Evolutionary conservation across 2,888 invertebrate species (phyloP).

Genomic region (Nysson spinosus): DNA sequence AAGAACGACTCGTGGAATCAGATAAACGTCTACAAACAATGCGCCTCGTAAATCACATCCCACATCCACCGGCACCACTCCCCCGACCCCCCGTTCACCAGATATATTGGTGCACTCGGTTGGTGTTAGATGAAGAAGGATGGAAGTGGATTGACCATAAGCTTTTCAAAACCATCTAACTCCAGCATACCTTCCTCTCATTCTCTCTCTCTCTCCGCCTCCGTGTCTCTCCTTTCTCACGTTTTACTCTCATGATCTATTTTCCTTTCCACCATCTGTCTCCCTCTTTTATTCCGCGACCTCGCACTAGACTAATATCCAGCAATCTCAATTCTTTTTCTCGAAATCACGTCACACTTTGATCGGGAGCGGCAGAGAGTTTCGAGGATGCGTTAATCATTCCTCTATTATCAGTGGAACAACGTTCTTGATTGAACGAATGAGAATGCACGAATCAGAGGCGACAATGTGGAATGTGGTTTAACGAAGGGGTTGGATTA

Average conservation of each 20-base stretch:
- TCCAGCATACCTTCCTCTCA: neutral
- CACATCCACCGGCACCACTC: no score
- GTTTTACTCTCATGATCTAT: no score
- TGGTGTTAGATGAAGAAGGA: slow-evolving; percentile 50
- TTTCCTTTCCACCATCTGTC: neutral
- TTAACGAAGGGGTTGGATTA: neutral
- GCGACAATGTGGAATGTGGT: slow-evolving; percentile 6
- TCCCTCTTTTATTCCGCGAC: slow-evolving; percentile 44
- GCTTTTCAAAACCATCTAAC: slow-evolving; percentile 43
- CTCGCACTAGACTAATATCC: no score
- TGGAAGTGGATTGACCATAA: slow-evolving; percentile 53
- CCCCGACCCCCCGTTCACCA: slow-evolving; percentile 14
- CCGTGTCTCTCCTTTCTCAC: neutral
- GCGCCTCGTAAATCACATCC: slow-evolving; percentile 52
- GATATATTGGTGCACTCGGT: slow-evolving; percentile 56
- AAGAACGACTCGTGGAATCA: slow-evolving; percentile 46
- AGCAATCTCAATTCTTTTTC: no score
- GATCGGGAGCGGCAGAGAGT: slow-evolving; percentile 12
- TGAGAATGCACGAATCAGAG: neutral
- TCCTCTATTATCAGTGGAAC: slow-evolving; percentile 43
- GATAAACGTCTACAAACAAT: slow-evolving; percentile 56
- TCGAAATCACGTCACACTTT: slow-evolving; percentile 51
- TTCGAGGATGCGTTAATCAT: slow-evolving; percentile 52
- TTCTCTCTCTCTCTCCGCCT: slow-evolving; percentile 3
- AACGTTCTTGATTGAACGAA: slow-evolving; percentile 3